These are phyloP conservation scores for Formicarius rufipectus DNA, from an alignment of 2,113 vertebrate genomes.

Conservation along the genomic window DNA sequence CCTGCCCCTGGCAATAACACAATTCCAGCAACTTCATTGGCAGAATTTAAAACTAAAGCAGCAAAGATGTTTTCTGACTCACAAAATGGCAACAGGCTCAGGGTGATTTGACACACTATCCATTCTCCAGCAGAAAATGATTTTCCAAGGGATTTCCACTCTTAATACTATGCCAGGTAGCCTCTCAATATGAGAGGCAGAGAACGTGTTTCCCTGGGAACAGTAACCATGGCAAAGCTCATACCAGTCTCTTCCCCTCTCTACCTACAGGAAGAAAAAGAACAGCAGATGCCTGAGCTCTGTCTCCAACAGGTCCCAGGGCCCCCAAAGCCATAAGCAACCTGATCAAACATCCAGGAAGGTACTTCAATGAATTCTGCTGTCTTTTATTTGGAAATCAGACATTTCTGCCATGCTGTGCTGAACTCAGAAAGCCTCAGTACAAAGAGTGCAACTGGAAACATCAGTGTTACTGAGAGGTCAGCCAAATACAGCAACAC, in stretches of 20 bases:
- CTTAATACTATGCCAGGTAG: background rate
- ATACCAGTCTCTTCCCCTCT: background rate
- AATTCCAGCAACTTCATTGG: background rate
- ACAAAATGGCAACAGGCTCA: background rate
- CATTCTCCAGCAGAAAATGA: background rate
- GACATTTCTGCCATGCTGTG: background rate
- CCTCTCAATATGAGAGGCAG: background rate
- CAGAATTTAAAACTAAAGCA: background rate
- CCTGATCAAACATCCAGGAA: background rate
- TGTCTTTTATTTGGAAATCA: background rate
- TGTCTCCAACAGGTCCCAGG: background rate
- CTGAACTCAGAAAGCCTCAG: background rate
- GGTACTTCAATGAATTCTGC: background rate
- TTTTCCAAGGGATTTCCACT: background rate
- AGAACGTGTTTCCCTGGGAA: constrained; percentile 56
- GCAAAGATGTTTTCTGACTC: background rate
- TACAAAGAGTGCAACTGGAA: constrained; percentile 30
- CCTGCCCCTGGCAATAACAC: background rate
- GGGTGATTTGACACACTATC: background rate
- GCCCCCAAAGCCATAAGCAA: background rate
- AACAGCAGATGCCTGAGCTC: background rate
- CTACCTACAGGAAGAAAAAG: background rate
- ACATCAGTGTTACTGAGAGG: constrained; percentile 1
- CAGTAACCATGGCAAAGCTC: constrained; percentile 61
- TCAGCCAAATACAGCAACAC: constrained; percentile 30